These are phyloP conservation scores for Fabriciana adippe DNA, from an alignment of 2,888 invertebrate species.

Conservation along the genomic window DNA sequence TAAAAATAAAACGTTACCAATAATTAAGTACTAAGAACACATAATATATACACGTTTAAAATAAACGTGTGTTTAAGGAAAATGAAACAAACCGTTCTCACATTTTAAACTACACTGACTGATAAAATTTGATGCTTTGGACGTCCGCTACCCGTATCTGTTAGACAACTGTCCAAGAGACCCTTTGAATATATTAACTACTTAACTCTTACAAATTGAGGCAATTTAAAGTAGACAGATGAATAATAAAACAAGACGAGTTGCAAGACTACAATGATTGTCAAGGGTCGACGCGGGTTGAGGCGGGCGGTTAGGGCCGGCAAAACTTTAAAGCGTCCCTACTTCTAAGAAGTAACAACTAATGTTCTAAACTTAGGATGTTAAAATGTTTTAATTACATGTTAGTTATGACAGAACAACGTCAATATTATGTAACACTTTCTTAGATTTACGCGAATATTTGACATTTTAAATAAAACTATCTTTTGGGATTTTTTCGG, in stretches of 20 bases:
- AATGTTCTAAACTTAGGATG: background rate
- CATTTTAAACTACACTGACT: slow-evolving; percentile 14
- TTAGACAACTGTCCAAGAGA: slow-evolving; percentile 36
- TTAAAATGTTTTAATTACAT: background rate
- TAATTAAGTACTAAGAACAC: no score
- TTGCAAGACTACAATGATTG: slow-evolving; percentile 35
- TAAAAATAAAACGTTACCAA: no score
- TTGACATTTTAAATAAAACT: no score
- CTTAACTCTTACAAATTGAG: slow-evolving; percentile 38
- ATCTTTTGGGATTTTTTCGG: no score
- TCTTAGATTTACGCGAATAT: no score
- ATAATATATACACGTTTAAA: no score
- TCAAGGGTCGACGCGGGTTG: slow-evolving; percentile 32
- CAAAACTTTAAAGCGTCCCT: slow-evolving; percentile 20
- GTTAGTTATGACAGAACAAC: background rate
- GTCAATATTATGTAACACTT: no score
- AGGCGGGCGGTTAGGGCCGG: slow-evolving; percentile 22
- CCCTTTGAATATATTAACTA: slow-evolving; percentile 40
- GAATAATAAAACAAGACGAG: slow-evolving; percentile 37
- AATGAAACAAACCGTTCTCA: slow-evolving; percentile 8
- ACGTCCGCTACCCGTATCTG: slow-evolving; percentile 33
- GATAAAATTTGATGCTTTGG: slow-evolving; percentile 32
- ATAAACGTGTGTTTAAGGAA: background rate
- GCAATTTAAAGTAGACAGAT: slow-evolving; percentile 39
- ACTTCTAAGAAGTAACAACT: slow-evolving; percentile 22